Evolutionary conservation across 2,888 invertebrate species (phyloP), one percentile per base, ranked within the genome.

Genomic region (Ormyrus thymus): DNA sequence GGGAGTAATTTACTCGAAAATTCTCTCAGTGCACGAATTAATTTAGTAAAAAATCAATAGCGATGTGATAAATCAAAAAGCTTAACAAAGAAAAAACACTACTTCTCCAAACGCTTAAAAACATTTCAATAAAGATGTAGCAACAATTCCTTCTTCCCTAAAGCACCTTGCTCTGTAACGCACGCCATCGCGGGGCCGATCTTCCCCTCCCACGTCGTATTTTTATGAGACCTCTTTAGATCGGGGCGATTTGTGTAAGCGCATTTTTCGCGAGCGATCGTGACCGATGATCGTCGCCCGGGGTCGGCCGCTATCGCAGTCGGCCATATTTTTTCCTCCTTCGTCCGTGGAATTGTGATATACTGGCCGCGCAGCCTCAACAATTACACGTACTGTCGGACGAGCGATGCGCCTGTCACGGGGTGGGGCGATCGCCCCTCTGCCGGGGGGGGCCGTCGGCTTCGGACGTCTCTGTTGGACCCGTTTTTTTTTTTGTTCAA

Each of bases 151-250:
- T 4, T 29, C 29, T 29, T 29, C 4, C 29, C 2, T 29, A 29
- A 29, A 29, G 29, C 29, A 29, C 58, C 29, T 15, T 15, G 7
- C 7, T 11, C n/a, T 43, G 29, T 58, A 29, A 29, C 55, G 10
- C 8, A 56, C 61, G 65, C 29, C 55, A 76, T 76, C 76, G 70
- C 46, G 65, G 50, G 56, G 58, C 51, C 76, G 55, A 80, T 80
- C 74, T 78, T 74, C 75, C 80, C 77, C 8, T 13, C 29, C 50
- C 6, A 9, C 10, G 11, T 8, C 10, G 56, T 74, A 78, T 75
- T 80, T 80, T 71, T 78, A 78, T 51, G 78, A 78, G 56, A 15
- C 48, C 77, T 75, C 80, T 78, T 75, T 75, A 80, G 80, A 78
- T 78, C 62, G 51, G 51, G 8, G 15, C 48, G 80, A 80, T 80